A percentile compares a stretch with the other conserved stretches of the same genome.
These are phyloP conservation scores for Lagorchestes hirsutus DNA, from an alignment of 2,797 vertebrate species.

Conservation along the genomic window DNA sequence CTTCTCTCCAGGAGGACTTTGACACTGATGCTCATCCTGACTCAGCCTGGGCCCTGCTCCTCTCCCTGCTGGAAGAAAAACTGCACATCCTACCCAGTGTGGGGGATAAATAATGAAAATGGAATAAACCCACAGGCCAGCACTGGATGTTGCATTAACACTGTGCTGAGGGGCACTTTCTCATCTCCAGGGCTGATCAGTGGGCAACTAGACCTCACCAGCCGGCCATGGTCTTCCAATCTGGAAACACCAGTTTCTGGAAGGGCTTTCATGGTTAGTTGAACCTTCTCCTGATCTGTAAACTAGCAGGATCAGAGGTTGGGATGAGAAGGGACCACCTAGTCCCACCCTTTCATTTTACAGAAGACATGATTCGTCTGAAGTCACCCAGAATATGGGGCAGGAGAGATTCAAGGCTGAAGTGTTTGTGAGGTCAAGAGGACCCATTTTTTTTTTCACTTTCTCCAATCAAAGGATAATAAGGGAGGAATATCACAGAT, in stretches of 20 bases:
- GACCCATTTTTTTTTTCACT: not conserved
- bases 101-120: not conserved
- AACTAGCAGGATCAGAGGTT: not conserved
- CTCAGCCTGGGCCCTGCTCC: not conserved
- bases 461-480: not conserved
- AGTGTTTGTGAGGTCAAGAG: not conserved
- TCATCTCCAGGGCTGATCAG: not conserved
- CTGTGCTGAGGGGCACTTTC: not conserved
- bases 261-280: no score
- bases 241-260: not conserved
- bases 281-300: not conserved
- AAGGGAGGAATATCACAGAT: not conserved
- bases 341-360: not conserved
- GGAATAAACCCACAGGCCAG: not conserved
- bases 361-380: not conserved
- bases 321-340: not conserved
- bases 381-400: not conserved
- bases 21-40: not conserved
- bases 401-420: not conserved
- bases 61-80: not conserved
- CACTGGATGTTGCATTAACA: no score
- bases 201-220: not conserved
- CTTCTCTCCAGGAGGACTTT: not conserved
- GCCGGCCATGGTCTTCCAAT: not conserved
- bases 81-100: not conserved